phyloP scores from a whole-genome alignment of 2,797 vertebrate genomes.

The Sternotherus odoratus region DNA sequence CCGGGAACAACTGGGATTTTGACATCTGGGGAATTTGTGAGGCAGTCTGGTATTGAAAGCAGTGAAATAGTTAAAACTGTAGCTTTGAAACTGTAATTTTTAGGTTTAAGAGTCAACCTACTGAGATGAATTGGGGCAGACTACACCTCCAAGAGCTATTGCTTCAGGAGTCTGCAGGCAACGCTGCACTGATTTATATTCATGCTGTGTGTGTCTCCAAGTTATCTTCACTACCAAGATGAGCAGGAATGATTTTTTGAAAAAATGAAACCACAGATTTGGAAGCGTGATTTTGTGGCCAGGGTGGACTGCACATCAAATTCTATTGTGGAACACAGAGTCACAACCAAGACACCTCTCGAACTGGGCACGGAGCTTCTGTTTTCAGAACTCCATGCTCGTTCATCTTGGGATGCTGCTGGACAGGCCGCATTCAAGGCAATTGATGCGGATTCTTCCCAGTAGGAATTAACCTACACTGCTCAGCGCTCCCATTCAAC shows the following conservation, averaged over 20 bases:
- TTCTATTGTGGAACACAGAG: background rate
- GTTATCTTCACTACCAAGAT: fast-evolving
- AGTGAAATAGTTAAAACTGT: background rate
- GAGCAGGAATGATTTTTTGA: fast-evolving
- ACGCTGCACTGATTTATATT: background rate
- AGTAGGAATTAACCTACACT: background rate
- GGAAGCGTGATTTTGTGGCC: fast-evolving
- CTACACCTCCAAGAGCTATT: background rate
- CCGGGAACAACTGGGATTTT: background rate
- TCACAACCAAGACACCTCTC: constrained; percentile 40
- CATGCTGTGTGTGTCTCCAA: background rate
- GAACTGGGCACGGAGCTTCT: constrained; percentile 40
- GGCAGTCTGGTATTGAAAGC: fast-evolving
- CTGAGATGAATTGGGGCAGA: background rate
- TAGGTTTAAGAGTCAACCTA: background rate
- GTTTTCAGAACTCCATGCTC: constrained; percentile 57
- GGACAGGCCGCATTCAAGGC: constrained; percentile 11
- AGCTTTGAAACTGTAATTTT: background rate
- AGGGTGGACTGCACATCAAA: fast-evolving
- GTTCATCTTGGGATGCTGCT: background rate
- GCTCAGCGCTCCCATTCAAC: background rate
- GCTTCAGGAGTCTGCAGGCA: background rate
- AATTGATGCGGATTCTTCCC: background rate
- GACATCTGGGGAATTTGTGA: background rate
- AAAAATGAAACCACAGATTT: fast-evolving